Conservation (phyloP, 2,888 invertebrate species). For the Venusia cambrica region DNA sequence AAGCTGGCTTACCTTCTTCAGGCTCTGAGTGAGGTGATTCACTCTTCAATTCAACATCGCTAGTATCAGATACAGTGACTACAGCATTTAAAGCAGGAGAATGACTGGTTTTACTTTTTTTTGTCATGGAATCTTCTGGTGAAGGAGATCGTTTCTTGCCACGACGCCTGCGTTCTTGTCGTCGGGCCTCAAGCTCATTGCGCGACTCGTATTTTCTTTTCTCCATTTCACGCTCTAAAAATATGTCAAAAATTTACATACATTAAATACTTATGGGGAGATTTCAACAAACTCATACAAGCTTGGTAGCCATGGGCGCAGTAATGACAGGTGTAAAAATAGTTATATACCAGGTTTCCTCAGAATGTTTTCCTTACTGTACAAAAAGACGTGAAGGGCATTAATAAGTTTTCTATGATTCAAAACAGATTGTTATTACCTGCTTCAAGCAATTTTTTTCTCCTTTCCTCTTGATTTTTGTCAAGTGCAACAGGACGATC, state of each 20-base stretch:
- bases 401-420: too few relatives aligned
- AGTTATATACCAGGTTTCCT: too few relatives aligned
- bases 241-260: not conserved
- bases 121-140: slow-evolving; percentile 51
- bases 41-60: slow-evolving; percentile 74
- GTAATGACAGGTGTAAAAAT: too few relatives aligned
- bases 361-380: too few relatives aligned
- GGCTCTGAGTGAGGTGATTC: slow-evolving; percentile 61
- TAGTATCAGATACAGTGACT: slow-evolving; percentile 73
- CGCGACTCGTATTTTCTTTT: slow-evolving; percentile 88
- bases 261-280: too few relatives aligned
- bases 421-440: too few relatives aligned
- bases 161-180: slow-evolving; percentile 81
- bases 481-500: slow-evolving; percentile 61
- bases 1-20: slow-evolving; percentile 58
- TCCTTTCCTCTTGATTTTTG: slow-evolving; percentile 81
- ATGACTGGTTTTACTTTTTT: slow-evolving; percentile 59
- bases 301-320: too few relatives aligned
- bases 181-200: slow-evolving; percentile 86
- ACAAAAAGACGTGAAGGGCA: too few relatives aligned
- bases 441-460: slow-evolving; percentile 86
- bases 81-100: slow-evolving; percentile 66
- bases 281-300: too few relatives aligned
- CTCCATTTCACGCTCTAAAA: slow-evolving; percentile 86
- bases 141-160: slow-evolving; percentile 68